phyloP scores from a whole-genome alignment of 2,797 vertebrate species.

The Sebastes diaconus region DNA sequence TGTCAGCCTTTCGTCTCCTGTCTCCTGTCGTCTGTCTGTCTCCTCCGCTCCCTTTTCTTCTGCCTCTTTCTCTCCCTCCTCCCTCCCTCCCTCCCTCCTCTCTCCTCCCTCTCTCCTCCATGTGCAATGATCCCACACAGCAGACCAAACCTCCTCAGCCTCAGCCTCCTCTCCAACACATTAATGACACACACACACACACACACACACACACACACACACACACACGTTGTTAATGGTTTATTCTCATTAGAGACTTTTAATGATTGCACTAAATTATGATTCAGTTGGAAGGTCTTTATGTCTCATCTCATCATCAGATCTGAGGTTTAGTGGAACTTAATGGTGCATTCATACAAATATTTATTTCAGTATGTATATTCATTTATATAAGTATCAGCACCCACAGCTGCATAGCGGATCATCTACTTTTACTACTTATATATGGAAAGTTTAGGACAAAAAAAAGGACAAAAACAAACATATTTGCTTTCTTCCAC shows the following conservation, averaged over 20 bases:
- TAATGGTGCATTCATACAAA: background rate
- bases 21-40: slow-evolving; percentile 59
- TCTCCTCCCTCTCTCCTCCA: slow-evolving; percentile 53
- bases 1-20: slow-evolving; percentile 34
- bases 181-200: slow-evolving; percentile 14
- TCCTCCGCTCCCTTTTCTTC: slow-evolving; percentile 49
- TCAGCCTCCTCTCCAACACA: slow-evolving; percentile 26
- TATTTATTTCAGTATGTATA: background rate
- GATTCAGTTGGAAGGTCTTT: background rate
- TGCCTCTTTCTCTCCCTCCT: slow-evolving; percentile 52
- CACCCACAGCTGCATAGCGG: background rate
- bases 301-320: background rate
- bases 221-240: slow-evolving; percentile 13
- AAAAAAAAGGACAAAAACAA: background rate
- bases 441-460: background rate
- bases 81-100: slow-evolving; percentile 51
- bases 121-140: slow-evolving; percentile 67
- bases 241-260: slow-evolving; percentile 27
- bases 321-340: slow-evolving; percentile 2
- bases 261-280: slow-evolving; percentile 8
- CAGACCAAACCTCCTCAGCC: slow-evolving; percentile 30
- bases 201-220: background rate
- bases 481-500: background rate
- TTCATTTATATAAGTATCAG: background rate
- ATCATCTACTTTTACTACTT: background rate